These are phyloP conservation scores for Mythimna impura DNA, from an alignment of 2,888 invertebrate genomes.

Conservation along the genomic window DNA sequence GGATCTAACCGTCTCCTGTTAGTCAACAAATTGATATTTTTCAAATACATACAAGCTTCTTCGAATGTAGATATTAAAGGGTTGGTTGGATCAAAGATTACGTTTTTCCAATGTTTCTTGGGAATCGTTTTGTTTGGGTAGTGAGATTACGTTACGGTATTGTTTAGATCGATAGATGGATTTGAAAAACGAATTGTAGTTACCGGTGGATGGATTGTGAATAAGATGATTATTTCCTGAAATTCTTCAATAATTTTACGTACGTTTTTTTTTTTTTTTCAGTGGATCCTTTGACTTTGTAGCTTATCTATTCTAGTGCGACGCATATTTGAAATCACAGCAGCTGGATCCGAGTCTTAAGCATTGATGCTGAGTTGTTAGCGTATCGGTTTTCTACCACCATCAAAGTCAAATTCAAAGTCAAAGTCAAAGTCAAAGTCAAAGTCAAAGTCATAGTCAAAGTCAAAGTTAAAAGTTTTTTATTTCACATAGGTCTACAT, in stretches of 20 bases:
- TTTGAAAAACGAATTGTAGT: not conserved
- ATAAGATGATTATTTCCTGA: not conserved
- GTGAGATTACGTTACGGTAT: conserved; percentile 7
- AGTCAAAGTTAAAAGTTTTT: too few species aligned
- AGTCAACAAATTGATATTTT: conserved; percentile 87
- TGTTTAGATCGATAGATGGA: not conserved
- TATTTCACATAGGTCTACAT: too few species aligned
- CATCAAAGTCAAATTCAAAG: too few species aligned
- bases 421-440: too few species aligned
- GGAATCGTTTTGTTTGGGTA: conserved; percentile 24
- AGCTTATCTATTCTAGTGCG: too few species aligned
- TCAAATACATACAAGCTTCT: conserved; percentile 73
- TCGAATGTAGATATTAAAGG: conserved; percentile 54
- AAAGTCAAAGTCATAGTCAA: too few species aligned
- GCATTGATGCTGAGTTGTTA: too few species aligned
- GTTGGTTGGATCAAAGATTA: conserved; percentile 37
- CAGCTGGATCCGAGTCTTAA: too few species aligned
- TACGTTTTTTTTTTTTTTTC: not conserved
- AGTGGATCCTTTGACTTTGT: too few species aligned
- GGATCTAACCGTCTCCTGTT: conserved; percentile 78
- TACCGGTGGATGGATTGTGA: not conserved
- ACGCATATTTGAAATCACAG: too few species aligned
- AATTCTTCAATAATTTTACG: not conserved
- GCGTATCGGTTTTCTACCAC: too few species aligned
- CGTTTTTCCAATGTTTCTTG: conserved; percentile 7